Evolutionary conservation across 1,140 invertebrate genomes (phyloP).

Genomic region (Drosophila pruinosa): DNA sequence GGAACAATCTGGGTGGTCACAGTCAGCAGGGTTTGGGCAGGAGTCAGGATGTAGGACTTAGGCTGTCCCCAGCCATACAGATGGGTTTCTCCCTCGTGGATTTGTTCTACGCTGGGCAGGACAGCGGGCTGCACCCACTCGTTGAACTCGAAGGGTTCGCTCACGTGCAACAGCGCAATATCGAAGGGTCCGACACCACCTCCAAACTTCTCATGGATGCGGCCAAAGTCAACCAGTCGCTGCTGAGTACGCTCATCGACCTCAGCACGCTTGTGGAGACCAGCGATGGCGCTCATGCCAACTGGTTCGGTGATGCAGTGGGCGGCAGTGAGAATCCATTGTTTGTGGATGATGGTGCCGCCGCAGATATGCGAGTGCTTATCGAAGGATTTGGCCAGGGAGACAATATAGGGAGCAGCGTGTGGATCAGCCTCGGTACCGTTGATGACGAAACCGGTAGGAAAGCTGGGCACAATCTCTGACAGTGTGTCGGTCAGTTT

Average conservation of each 20-base stretch:
- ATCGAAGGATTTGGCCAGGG: conserved; percentile 40
- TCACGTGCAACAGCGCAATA: conserved; percentile 86
- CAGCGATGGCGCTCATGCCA: conserved; percentile 69
- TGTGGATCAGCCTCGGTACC: conserved; percentile 71
- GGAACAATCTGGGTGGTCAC: conserved; percentile 81
- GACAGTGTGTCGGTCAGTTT: conserved; percentile 38
- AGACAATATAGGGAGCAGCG: conserved; percentile 78
- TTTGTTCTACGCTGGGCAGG: conserved; percentile 82
- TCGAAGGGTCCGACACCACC: conserved; percentile 85
- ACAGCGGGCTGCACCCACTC: conserved; percentile 83
- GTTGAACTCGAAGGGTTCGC: conserved; percentile 84
- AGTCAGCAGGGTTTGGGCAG: conserved; percentile 80
- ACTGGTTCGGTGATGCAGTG: conserved; percentile 60
- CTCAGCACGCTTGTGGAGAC: conserved; percentile 58
- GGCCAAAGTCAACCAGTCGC: conserved; percentile 73
- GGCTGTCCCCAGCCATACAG: conserved; percentile 84
- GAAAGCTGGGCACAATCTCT: conserved; percentile 66
- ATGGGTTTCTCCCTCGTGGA: conserved; percentile 80
- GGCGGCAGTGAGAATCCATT: conserved; percentile 74
- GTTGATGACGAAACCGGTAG: conserved; percentile 75
- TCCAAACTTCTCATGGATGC: conserved; percentile 84
- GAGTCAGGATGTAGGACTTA: conserved; percentile 38
- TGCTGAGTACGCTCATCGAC: conserved; percentile 83
- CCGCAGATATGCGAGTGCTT: conserved; percentile 75
- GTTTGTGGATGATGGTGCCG: conserved; percentile 64